Evolutionary conservation across 1,140 invertebrate species (phyloP), one percentile per base, ranked within the genome.

Genomic region (Bombus consobrinus): DNA sequence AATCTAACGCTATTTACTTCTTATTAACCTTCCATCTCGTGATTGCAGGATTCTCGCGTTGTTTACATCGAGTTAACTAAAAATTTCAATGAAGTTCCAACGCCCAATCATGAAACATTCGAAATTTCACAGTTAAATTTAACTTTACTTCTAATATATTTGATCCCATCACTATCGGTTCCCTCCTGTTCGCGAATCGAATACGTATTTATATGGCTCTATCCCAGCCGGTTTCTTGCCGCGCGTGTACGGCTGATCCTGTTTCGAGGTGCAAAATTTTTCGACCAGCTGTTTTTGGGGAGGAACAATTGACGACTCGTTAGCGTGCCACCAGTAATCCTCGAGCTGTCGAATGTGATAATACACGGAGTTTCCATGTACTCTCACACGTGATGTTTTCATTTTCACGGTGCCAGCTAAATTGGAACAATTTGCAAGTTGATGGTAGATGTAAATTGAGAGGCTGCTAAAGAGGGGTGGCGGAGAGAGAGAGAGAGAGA

Each of bases 351-450:
- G 78, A 79, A 78, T 43, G 47, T 28, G 64, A 47, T 83, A 69
- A 78, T 83, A 53, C 47, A 53, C 62, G 47, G 41, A 68, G 41
- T 79, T 78, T 47, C 62, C 53, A 39, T 53, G 74, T 47, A 74
- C n/a, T 28, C 15, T 3, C 37, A 5, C 83, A 53, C 47, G 53
- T 37, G 83, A 73, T 72, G 77, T 80, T 85, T 80, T 85, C 83
- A 62, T 85, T 72, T 41, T 78, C 53, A 37, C 77, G 64, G 74
- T 43, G 62, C 57, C 37, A n/a, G 12, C 34, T 43, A 41, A 80
- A 62, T 85, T 77, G 83, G 77, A 80, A 72, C 75, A 80, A 85
- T 85, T 85, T 79, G 64, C 81, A 78, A 78, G 74, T 69, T 72
- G 83, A 80, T 80, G 83, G 68, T 85, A 53, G 80, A 85, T 85